Evolutionary conservation across 2,797 vertebrate genomes (phyloP).

Genomic region (Nasua narica): DNA sequence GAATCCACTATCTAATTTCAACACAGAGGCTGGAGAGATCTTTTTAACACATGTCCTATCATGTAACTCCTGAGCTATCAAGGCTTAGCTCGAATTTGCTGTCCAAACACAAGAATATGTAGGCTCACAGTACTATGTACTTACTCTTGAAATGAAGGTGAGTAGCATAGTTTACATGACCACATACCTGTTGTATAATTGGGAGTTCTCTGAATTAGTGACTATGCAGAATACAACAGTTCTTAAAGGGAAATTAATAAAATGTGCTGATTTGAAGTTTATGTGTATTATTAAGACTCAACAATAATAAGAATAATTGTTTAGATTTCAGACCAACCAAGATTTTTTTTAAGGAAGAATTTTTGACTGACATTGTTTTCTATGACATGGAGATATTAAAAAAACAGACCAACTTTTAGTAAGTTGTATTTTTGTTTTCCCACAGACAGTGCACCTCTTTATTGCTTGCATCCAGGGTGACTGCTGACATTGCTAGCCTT

Average conservation of each 20-base stretch:
- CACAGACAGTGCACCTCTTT: not conserved
- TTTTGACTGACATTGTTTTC: not conserved
- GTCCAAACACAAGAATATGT: not conserved
- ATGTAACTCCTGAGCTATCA: not conserved
- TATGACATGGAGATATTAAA: not conserved
- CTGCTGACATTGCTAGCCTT: not conserved
- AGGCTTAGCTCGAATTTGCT: not conserved
- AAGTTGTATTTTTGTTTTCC: not conserved
- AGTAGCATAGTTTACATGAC: not conserved
- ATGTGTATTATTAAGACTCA: not conserved
- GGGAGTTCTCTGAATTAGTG: not conserved
- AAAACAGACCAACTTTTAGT: not conserved
- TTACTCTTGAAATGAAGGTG: not conserved
- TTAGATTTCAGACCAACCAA: not conserved
- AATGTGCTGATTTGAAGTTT: not conserved
- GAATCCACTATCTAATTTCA: not conserved
- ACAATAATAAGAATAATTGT: not conserved
- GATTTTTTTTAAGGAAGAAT: not conserved
- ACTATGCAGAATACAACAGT: not conserved
- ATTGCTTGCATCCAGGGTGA: not conserved
- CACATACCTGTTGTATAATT: not conserved
- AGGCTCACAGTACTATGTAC: not conserved
- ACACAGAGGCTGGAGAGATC: not conserved
- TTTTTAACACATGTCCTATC: not conserved
- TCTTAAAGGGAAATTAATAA: not conserved